Evolutionary conservation across 1,140 invertebrate genomes (phyloP).

Genomic region (Drosophila ambigua): DNA sequence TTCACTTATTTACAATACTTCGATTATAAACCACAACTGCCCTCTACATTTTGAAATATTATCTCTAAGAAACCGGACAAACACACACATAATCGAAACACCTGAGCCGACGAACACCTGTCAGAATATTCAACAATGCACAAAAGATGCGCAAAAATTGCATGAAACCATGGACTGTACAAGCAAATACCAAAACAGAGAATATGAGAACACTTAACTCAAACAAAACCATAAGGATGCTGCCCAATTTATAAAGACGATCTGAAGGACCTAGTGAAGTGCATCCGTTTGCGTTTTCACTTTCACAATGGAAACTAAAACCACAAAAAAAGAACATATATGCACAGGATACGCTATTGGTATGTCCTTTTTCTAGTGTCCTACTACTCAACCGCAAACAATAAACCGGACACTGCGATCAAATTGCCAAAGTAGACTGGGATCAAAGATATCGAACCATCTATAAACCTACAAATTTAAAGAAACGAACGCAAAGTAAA

Average conservation of each 20-base stretch:
- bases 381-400: slow-evolving; percentile 60
- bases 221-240: slow-evolving; percentile 54
- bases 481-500: background rate
- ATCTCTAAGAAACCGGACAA: slow-evolving; percentile 59
- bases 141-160: slow-evolving; percentile 73
- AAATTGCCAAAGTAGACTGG: slow-evolving; percentile 59
- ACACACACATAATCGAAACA: slow-evolving; percentile 54
- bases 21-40: slow-evolving; percentile 4
- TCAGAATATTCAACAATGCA: slow-evolving; percentile 78
- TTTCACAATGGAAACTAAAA: slow-evolving; percentile 80
- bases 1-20: background rate
- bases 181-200: slow-evolving; percentile 39
- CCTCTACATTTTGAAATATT: slow-evolving; percentile 45
- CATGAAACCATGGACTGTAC: slow-evolving; percentile 53
- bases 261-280: slow-evolving; percentile 48
- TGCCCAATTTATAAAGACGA: slow-evolving; percentile 25
- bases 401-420: slow-evolving; percentile 78
- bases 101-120: slow-evolving; percentile 55
- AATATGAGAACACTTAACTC: slow-evolving; percentile 70
- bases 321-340: slow-evolving; percentile 54
- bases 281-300: slow-evolving; percentile 79
- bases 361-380: slow-evolving; percentile 57
- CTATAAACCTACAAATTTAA: background rate
- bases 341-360: slow-evolving; percentile 63
- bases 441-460: slow-evolving; percentile 14